Percentiles rank a stretch among this genome's conserved stretches.
phyloP scores from a whole-genome alignment of 2,888 invertebrate species.

The Temnothorax unifasciatus region DNA sequence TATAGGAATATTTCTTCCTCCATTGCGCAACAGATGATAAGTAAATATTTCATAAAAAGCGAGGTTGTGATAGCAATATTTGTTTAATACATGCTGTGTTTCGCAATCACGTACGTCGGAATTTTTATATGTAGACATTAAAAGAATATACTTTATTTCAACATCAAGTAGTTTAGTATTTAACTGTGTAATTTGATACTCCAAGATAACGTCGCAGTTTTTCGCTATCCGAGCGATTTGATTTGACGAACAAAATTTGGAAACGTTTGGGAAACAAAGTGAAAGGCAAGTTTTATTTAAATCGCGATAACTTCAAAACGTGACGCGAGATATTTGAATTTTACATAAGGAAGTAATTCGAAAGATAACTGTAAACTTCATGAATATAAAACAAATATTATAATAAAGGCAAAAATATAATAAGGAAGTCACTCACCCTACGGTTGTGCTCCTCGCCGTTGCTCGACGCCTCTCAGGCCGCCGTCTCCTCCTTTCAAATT shows the following conservation, averaged over 20 bases:
- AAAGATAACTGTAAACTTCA: neutral
- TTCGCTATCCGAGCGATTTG: neutral
- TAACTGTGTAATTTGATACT: neutral
- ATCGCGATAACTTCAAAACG: neutral
- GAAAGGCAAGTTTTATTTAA: neutral
- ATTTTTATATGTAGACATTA: neutral
- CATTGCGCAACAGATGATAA: conserved; percentile 28
- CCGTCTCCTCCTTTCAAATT: neutral
- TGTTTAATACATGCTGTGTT: neutral
- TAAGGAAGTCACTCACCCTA: neutral
- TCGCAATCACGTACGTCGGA: neutral
- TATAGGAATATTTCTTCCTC: conserved; percentile 3
- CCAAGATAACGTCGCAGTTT: neutral
- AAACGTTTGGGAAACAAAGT: neutral
- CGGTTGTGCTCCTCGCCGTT: too few species aligned
- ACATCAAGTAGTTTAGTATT: neutral
- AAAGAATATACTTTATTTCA: conserved; percentile 3
- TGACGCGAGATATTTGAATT: neutral
- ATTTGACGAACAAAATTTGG: neutral
- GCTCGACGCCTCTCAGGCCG: neutral
- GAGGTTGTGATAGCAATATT: conserved; percentile 8
- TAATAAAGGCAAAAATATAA: neutral
- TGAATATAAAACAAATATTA: neutral
- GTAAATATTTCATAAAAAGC: conserved; percentile 24
- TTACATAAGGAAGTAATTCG: neutral